Evolutionary conservation across 1,140 invertebrate species (phyloP).

Genomic region (Formica selysi): DNA sequence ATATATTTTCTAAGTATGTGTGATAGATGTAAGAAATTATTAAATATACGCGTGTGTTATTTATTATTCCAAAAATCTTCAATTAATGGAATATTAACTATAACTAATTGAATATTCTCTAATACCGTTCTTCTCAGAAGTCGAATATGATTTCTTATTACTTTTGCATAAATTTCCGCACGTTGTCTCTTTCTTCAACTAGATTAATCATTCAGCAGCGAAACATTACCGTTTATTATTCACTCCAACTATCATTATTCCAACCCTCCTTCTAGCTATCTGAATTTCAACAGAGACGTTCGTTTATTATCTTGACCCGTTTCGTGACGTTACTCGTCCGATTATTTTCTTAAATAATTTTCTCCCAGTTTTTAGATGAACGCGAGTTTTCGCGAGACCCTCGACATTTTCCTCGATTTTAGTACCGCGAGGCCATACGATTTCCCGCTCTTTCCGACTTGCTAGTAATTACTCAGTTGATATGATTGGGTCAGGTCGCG

Average conservation of each 20-base stretch:
- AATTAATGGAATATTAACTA: background rate
- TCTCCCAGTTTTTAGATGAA: background rate
- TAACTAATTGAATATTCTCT: slow-evolving; percentile 13
- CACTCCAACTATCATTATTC: background rate
- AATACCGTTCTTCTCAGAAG: background rate
- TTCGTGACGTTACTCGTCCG: background rate
- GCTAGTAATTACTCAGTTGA: slow-evolving; percentile 64
- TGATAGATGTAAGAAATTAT: background rate
- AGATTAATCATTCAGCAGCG: slow-evolving; percentile 28
- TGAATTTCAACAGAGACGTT: background rate
- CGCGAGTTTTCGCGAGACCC: background rate
- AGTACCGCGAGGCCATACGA: background rate
- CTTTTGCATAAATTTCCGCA: background rate
- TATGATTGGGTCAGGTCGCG: slow-evolving; percentile 58
- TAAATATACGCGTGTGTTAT: background rate
- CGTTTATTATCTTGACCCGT: background rate
- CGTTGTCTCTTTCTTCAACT: background rate
- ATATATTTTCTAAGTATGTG: background rate
- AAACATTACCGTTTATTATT: slow-evolving; percentile 21
- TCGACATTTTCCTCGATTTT: background rate
- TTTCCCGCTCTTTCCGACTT: slow-evolving; percentile 20
- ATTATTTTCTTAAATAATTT: background rate
- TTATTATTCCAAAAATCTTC: slow-evolving; percentile 9
- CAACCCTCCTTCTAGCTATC: background rate
- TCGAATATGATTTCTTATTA: slow-evolving; percentile 15